Evolutionary conservation across 2,888 invertebrate genomes (phyloP).

Genomic region (Cerastis rubricosa): DNA sequence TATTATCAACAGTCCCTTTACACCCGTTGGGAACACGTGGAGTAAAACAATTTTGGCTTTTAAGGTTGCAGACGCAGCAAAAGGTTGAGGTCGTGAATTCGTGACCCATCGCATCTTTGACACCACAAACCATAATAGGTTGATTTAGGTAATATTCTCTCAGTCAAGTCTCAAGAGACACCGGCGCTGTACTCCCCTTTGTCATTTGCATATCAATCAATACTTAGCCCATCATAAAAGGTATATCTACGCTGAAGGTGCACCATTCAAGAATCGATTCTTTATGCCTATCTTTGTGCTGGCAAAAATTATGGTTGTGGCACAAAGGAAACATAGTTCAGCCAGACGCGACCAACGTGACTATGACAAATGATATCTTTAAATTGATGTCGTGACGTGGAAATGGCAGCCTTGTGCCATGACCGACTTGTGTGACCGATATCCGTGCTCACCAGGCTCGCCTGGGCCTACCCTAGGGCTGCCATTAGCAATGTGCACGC

Average conservation of each 20-base stretch:
- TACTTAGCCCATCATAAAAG: conserved; percentile 43
- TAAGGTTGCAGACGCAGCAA: conserved; percentile 20
- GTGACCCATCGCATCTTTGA: conserved; percentile 21
- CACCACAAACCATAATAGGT: conserved; percentile 10
- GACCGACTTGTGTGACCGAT: conserved; percentile 84
- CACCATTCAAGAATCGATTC: conserved; percentile 35
- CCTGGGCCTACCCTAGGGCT: conserved; percentile 63
- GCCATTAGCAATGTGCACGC: conserved; percentile 56
- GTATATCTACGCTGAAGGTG: conserved; percentile 32
- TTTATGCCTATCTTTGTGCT: conserved; percentile 24
- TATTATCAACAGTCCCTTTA: conserved; percentile 35
- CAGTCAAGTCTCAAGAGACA: conserved; percentile 9
- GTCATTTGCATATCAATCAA: conserved; percentile 60
- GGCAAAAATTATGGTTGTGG: conserved; percentile 30
- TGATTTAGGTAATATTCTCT: conserved; percentile 31
- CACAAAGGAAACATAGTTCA: conserved; percentile 42
- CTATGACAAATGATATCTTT: conserved; percentile 52
- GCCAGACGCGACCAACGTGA: conserved; percentile 46
- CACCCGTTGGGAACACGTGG: conserved; percentile 15
- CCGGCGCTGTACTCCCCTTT: conserved; percentile 16
- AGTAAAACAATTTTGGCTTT: conserved; percentile 28
- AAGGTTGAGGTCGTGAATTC: conserved; percentile 21
- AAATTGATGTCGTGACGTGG: conserved; percentile 49
- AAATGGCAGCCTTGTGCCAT: conserved; percentile 69
- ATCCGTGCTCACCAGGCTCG: conserved; percentile 72